Evolutionary conservation across 2,113 vertebrate genomes (phyloP), one percentile per base, ranked within the genome.

Genomic region (Agelaius phoeniceus): DNA sequence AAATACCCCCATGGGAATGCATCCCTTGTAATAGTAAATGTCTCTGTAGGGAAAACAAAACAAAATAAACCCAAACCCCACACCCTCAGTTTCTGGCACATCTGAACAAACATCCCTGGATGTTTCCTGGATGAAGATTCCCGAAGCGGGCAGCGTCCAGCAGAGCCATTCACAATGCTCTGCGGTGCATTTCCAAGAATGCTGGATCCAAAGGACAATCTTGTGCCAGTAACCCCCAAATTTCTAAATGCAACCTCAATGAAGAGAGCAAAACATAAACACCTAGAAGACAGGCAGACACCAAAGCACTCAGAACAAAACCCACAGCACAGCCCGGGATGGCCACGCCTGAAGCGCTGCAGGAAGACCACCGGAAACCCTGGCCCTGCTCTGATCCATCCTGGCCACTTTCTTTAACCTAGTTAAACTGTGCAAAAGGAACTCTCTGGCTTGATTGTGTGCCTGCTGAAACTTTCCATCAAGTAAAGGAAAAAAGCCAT

Each of bases 151-250:
- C 86, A 86, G 55, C 0, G 0, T 49, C 71, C 92, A 69, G 63
- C 8, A 0, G 48, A 71, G 79, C 46, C 51, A 39, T 55, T 88
- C 22, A 9, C 1, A 54, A 21, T 0, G 1, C 12, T 9, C 54
- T 48, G 31, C 2, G 10, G 35, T 7, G 21, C 7, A 0, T 69
- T 84, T 93, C 51, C 68, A 87, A 86, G 31, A 2, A 30, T 7
- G 13, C 0, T n/a, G 33, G 58, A 71, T 23, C 30, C 23, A 12
- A 86, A 67, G 19, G 44, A 65, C 43, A 15, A 48, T 9, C 82
- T 19, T 20, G 30, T 59, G 69, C 54, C 72, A 93, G 66, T 35
- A 87, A 88, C 26, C 31, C 68, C 30, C 18, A 57, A 33, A 75
- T 63, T 65, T 75, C 69, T 68, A 82, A 67, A 55, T 8, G 65